Evolutionary conservation across 2,888 invertebrate species (phyloP).

Genomic region (Trimorus sp.): DNA sequence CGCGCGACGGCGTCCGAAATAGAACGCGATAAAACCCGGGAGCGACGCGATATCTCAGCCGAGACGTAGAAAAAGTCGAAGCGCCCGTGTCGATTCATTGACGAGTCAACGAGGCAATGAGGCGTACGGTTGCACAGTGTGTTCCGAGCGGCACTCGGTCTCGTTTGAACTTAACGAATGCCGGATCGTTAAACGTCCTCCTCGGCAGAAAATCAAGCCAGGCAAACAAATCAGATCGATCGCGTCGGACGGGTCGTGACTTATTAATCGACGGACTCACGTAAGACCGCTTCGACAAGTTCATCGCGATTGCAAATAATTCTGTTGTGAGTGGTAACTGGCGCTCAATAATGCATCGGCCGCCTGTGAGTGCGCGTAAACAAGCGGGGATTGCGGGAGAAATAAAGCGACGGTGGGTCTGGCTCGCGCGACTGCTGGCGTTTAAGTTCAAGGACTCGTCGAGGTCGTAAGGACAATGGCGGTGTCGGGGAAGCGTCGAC

Average conservation of each 20-base stretch:
- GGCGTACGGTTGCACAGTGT: conserved; percentile 1
- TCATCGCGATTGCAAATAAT: conserved; percentile 35
- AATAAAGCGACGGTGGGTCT: not conserved
- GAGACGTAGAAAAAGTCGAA: not conserved
- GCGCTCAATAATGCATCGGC: conserved; percentile 15
- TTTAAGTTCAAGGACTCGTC: conserved; percentile 2
- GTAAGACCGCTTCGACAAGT: conserved; percentile 49
- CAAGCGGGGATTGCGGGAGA: not conserved
- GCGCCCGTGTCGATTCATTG: not conserved
- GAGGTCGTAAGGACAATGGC: not conserved
- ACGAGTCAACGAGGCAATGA: conserved; percentile 8
- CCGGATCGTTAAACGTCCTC: conserved; percentile 15
- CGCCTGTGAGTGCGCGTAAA: not conserved
- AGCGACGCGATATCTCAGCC: not conserved
- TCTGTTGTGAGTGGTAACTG: conserved; percentile 13
- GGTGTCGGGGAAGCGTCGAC: no score
- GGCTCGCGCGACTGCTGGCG: not conserved
- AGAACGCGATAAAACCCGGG: conserved; percentile 17
- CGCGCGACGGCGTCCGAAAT: conserved; percentile 42
- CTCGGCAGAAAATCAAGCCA: conserved; percentile 14
- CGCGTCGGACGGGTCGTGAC: conserved; percentile 21
- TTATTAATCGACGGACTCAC: conserved; percentile 36
- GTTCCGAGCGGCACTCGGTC: not conserved
- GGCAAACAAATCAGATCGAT: conserved; percentile 40
- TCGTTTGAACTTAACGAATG: conserved; percentile 27